Conservation (phyloP, 2,888 invertebrate genomes). For the Conus canariensis region DNA sequence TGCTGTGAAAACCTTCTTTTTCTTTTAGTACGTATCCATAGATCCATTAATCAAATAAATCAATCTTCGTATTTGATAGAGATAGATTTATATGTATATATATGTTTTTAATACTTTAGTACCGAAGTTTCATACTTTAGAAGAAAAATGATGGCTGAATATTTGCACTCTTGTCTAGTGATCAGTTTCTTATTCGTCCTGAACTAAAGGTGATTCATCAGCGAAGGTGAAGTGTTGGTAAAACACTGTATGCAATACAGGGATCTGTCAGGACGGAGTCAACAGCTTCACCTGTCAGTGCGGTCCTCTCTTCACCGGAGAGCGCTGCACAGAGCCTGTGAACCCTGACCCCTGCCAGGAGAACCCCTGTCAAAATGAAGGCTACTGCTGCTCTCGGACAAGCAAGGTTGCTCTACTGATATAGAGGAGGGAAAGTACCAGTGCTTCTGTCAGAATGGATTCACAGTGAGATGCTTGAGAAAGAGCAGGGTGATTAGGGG, state of each 20-base stretch:
- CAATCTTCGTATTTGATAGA: too few species aligned
- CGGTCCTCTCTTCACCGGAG: conserved; percentile 62
- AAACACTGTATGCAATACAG: conserved; percentile 50
- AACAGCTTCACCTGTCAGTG: conserved; percentile 69
- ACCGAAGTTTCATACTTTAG: too few species aligned
- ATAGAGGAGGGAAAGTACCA: conserved; percentile 59
- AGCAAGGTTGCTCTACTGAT: conserved; percentile 51
- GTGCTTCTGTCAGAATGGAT: conserved; percentile 68
- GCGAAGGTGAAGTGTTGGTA: too few species aligned
- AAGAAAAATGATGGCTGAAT: too few species aligned
- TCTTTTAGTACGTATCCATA: too few species aligned
- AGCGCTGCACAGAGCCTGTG: conserved; percentile 58
- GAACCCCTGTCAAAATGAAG: conserved; percentile 70
- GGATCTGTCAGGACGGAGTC: conserved; percentile 69
- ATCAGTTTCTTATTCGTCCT: too few species aligned
- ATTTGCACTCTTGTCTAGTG: too few species aligned
- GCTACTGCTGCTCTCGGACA: conserved; percentile 62
- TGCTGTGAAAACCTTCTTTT: too few species aligned
- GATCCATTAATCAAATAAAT: too few species aligned
- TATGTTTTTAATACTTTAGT: too few species aligned
- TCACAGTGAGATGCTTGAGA: conserved; percentile 49
- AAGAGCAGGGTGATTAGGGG: neutral
- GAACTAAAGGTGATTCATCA: too few species aligned
- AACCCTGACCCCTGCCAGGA: conserved; percentile 67
- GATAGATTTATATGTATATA: too few species aligned